Evolutionary conservation across 2,888 invertebrate genomes (phyloP).

Genomic region (Venustoraphidia nigricollis): DNA sequence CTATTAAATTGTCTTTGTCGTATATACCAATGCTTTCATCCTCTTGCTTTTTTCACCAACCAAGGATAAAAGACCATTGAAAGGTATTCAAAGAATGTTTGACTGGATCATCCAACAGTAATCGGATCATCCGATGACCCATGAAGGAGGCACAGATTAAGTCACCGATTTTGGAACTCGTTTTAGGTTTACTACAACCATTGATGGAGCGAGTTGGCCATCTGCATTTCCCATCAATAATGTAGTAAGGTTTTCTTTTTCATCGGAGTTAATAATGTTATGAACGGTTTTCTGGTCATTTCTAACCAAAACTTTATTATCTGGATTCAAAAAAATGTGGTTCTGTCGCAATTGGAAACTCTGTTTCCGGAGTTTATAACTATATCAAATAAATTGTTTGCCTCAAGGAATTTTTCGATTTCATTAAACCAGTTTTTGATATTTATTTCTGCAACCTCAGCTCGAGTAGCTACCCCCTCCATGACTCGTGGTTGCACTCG

Average conservation of each 20-base stretch:
- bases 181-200: constrained; percentile 16
- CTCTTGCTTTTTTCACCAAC: constrained; percentile 15
- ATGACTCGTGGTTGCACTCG: too few species aligned
- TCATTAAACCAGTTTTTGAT: constrained; percentile 2
- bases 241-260: constrained; percentile 14
- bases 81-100: constrained; percentile 20
- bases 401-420: constrained; percentile 1
- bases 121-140: constrained; percentile 5
- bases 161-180: constrained; percentile 17
- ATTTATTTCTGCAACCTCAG: constrained; percentile 11
- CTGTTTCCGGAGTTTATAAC: background rate
- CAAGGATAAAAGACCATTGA: constrained; percentile 20
- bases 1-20: too few species aligned
- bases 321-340: constrained; percentile 15
- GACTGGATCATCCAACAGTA: constrained; percentile 21
- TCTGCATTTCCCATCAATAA: constrained; percentile 15
- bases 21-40: too few species aligned
- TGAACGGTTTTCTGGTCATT: constrained; percentile 14
- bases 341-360: constrained; percentile 11
- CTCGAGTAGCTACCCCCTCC: constrained; percentile 6
- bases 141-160: constrained; percentile 13
- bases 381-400: background rate
- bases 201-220: constrained; percentile 16
- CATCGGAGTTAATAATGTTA: constrained; percentile 12
- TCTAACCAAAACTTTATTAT: constrained; percentile 13